Conservation (phyloP, 2,888 invertebrate species). For the Phyllotreta striolata region DNA sequence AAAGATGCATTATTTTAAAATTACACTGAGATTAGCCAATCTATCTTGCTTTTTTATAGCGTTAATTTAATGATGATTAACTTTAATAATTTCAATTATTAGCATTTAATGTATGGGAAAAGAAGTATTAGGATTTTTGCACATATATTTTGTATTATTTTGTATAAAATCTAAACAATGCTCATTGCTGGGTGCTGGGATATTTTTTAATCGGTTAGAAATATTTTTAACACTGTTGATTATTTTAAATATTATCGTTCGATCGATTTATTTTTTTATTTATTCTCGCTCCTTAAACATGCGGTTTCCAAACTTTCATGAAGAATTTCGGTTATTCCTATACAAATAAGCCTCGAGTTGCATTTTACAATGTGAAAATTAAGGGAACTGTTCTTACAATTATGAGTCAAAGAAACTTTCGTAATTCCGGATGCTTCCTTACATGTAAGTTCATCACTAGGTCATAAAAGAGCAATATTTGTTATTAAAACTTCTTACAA, state of each 20-base stretch:
- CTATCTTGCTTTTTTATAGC: constrained; percentile 33
- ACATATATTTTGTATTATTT: constrained; percentile 47
- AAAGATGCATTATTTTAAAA: constrained; percentile 36
- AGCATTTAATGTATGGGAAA: constrained; percentile 5
- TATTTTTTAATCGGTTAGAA: constrained; percentile 36
- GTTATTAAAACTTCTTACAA: constrained; percentile 31
- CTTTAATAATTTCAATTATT: not conserved
- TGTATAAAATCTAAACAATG: constrained; percentile 47
- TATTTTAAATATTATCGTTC: constrained; percentile 32
- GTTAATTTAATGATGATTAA: constrained; percentile 20
- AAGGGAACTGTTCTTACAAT: not conserved
- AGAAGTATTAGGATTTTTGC: constrained; percentile 34
- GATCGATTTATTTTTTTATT: constrained; percentile 27
- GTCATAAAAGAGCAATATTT: constrained; percentile 26
- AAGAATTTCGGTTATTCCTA: not conserved
- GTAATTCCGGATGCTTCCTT: constrained; percentile 33
- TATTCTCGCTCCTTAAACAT: constrained; percentile 21
- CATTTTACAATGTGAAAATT: not conserved
- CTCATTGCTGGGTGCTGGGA: constrained; percentile 53
- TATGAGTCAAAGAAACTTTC: constrained; percentile 8
- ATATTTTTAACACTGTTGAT: constrained; percentile 40
- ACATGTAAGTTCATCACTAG: constrained; percentile 11
- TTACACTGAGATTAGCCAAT: constrained; percentile 35
- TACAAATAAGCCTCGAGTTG: not conserved
- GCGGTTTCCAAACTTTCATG: constrained; percentile 1